phyloP scores from a whole-genome alignment of 2,113 vertebrate genomes.

The Opisthocomus hoazin region DNA sequence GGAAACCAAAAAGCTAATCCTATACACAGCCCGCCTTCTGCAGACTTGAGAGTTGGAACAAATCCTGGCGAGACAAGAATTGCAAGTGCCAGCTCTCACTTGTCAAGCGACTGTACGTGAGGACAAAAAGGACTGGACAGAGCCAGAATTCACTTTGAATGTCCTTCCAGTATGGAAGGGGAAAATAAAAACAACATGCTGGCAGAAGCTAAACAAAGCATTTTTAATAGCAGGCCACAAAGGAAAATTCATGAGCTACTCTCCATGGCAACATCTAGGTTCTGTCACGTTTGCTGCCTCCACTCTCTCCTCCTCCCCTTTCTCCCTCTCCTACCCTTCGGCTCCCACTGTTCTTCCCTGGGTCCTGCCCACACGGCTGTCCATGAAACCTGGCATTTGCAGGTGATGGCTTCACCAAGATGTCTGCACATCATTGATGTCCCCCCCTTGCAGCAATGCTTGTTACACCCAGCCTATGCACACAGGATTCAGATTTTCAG shows the following conservation, averaged over 20 bases:
- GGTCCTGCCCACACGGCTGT: not conserved
- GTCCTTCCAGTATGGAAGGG: not conserved
- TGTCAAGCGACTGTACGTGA: not conserved
- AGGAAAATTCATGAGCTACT: conserved; percentile 20
- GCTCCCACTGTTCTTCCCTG: not conserved
- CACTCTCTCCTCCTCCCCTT: not conserved
- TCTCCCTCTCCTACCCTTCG: not conserved
- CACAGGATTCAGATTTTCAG: accelerated
- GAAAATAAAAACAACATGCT: not conserved
- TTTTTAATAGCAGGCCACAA: conserved; percentile 14
- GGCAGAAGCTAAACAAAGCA: conserved; percentile 4
- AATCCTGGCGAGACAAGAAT: not conserved
- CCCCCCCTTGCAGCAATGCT: not conserved
- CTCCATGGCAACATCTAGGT: conserved; percentile 46
- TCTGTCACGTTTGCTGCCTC: conserved; percentile 36
- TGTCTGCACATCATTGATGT: not conserved
- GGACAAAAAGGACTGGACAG: not conserved
- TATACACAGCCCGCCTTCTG: not conserved
- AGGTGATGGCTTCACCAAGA: accelerated
- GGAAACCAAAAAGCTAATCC: not conserved
- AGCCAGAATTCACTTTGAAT: not conserved
- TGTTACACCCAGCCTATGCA: not conserved
- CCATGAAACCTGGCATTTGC: not conserved
- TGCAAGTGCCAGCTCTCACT: not conserved
- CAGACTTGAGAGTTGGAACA: not conserved